These are phyloP conservation scores for Motacilla tschutschensis DNA, from an alignment of 2,113 vertebrate species.

Conservation along the genomic window DNA sequence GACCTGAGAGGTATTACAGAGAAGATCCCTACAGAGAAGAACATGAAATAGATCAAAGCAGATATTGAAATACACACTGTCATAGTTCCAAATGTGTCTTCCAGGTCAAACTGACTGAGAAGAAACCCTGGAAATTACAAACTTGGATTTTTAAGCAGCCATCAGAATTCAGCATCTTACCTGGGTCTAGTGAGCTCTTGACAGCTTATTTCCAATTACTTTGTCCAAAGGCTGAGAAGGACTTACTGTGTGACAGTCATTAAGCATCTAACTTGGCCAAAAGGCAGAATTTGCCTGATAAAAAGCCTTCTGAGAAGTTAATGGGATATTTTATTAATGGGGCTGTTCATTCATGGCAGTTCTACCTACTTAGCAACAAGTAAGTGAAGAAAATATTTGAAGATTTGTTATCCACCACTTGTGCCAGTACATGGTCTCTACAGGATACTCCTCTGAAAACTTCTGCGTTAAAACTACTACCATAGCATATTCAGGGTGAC, in stretches of 20 bases:
- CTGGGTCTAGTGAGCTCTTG: background rate
- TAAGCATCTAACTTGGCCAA: background rate
- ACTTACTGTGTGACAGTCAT: background rate
- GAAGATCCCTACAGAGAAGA: slow-evolving; percentile 3
- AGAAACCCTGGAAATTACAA: background rate
- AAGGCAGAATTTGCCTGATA: background rate
- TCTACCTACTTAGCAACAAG: background rate
- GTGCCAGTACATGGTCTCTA: background rate
- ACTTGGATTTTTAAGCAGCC: background rate
- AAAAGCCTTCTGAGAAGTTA: background rate
- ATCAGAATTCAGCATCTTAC: background rate
- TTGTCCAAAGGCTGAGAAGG: background rate
- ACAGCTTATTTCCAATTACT: background rate
- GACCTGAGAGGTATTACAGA: slow-evolving; percentile 5
- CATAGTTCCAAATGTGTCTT: background rate
- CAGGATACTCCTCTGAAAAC: background rate
- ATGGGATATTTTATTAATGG: background rate
- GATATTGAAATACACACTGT: background rate
- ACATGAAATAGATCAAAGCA: slow-evolving; percentile 8
- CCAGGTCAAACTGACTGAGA: background rate
- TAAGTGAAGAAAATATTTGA: slow-evolving; percentile 7
- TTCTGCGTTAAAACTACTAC: background rate
- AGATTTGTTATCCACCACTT: background rate
- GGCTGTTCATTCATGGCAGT: background rate
- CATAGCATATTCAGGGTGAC: background rate